phyloP scores from a whole-genome alignment of 2,888 invertebrate genomes.

The Icerya purchasi region DNA sequence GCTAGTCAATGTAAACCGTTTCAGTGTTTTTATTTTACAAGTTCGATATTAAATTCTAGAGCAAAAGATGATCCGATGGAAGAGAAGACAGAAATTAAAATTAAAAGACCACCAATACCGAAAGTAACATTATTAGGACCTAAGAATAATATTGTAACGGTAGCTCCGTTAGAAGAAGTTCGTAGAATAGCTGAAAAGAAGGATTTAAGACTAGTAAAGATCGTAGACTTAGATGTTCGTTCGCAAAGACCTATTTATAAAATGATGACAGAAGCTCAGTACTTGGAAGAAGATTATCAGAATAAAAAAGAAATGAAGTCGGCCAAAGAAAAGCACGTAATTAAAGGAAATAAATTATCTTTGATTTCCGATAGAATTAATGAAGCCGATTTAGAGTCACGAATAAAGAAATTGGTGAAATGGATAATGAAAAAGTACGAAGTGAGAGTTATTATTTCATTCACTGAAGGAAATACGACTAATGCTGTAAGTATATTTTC shows the following conservation, averaged over 20 bases:
- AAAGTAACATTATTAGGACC: conserved; percentile 37
- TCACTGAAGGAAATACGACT: conserved; percentile 21
- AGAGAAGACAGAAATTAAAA: background rate
- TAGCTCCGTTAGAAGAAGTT: conserved; percentile 44
- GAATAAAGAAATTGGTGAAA: conserved; percentile 40
- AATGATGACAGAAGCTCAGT: conserved; percentile 43
- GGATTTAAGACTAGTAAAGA: conserved; percentile 44
- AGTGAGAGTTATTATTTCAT: conserved; percentile 36
- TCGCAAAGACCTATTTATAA: conserved; percentile 42
- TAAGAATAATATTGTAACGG: conserved; percentile 33
- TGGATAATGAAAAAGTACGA: conserved; percentile 43
- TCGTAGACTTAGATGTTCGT: conserved; percentile 43
- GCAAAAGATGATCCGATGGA: background rate
- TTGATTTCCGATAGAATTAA: conserved; percentile 38
- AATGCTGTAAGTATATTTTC: background rate
- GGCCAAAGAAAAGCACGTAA: conserved; percentile 24
- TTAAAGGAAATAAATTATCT: conserved; percentile 41
- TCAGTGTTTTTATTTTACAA: background rate
- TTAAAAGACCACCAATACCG: conserved; percentile 9
- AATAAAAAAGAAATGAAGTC: conserved; percentile 23
- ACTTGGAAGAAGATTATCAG: conserved; percentile 36
- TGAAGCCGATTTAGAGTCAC: conserved; percentile 41
- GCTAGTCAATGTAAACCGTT: background rate
- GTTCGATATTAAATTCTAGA: background rate
- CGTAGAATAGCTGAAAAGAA: conserved; percentile 42